Conservation (phyloP, 2,888 invertebrate species). For the Conchocele bisecta region DNA sequence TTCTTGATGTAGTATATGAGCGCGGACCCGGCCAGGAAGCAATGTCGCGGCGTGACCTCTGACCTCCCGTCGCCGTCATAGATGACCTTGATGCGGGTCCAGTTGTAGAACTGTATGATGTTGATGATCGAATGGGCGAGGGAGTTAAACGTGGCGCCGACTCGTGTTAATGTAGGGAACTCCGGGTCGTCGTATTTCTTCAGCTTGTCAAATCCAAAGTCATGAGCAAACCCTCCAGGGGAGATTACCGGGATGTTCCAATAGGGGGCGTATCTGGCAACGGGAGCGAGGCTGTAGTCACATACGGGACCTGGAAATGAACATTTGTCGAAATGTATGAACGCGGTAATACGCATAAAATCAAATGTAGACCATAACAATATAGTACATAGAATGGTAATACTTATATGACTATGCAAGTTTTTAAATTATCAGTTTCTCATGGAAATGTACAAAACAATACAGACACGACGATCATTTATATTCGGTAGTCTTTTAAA, state of each 20-base stretch:
- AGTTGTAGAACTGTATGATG: slow-evolving; percentile 51
- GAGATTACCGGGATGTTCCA: slow-evolving; percentile 96
- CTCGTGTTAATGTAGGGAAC: slow-evolving; percentile 67
- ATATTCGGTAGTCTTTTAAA: no score
- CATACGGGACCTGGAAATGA: slow-evolving; percentile 81
- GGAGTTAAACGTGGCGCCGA: slow-evolving; percentile 69
- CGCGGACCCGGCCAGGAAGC: slow-evolving; percentile 90
- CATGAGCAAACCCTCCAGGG: slow-evolving; percentile 79
- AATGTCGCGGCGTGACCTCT: slow-evolving; percentile 87
- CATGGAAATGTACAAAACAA: no score
- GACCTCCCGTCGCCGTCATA: slow-evolving; percentile 90
- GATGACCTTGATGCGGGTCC: slow-evolving; percentile 85
- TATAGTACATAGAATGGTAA: no score
- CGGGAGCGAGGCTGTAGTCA: slow-evolving; percentile 91
- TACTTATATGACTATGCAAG: no score
- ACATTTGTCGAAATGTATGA: no score
- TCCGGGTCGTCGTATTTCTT: slow-evolving; percentile 41
- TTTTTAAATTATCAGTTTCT: no score
- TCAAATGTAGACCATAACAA: no score
- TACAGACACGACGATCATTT: no score
- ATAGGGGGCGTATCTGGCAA: slow-evolving; percentile 93
- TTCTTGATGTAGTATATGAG: slow-evolving; percentile 85
- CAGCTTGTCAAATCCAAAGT: slow-evolving; percentile 72
- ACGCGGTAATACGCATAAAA: no score
- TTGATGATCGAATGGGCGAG: slow-evolving; percentile 50